A percentile compares a stretch with the other conserved stretches of the same genome.
phyloP scores from a whole-genome alignment of 2,797 vertebrate genomes.

The Galagoides demidoff region DNA sequence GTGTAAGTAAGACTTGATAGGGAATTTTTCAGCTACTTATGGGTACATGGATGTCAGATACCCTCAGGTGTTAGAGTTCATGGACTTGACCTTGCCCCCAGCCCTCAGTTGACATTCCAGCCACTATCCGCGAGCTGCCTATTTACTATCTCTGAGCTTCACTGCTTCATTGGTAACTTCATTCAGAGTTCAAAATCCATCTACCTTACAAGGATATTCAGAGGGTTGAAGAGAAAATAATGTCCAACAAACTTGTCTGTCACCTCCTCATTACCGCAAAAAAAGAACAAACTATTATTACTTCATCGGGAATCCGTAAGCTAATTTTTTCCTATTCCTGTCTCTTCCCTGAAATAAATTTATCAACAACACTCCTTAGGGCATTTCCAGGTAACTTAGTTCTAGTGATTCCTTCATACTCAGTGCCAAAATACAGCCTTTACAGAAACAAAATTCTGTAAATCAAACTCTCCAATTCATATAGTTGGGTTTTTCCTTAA shows the following conservation, averaged over 20 bases:
- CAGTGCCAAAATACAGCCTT: not conserved
- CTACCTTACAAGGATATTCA: not conserved
- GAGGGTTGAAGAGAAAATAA: conserved; percentile 2
- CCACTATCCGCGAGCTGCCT: not conserved
- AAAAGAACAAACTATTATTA: not conserved
- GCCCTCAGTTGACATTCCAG: not conserved
- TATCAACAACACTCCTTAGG: not conserved
- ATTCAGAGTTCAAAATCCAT: not conserved
- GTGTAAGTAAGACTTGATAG: not conserved
- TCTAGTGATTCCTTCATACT: not conserved
- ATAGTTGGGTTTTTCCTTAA: not conserved
- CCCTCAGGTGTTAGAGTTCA: not conserved
- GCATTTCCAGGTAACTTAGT: conserved; percentile 2
- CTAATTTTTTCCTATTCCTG: not conserved
- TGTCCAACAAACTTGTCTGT: not conserved
- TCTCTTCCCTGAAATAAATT: not conserved
- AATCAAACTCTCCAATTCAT: not conserved
- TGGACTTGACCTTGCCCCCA: not conserved
- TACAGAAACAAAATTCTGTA: not conserved
- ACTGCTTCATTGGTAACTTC: not conserved
- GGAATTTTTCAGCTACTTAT: not conserved
- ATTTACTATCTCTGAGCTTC: not conserved
- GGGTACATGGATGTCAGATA: not conserved
- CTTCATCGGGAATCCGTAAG: not conserved
- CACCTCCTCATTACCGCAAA: not conserved